These are phyloP conservation scores for Conus betulinus DNA, from an alignment of 1,140 invertebrate genomes.

Conservation along the genomic window DNA sequence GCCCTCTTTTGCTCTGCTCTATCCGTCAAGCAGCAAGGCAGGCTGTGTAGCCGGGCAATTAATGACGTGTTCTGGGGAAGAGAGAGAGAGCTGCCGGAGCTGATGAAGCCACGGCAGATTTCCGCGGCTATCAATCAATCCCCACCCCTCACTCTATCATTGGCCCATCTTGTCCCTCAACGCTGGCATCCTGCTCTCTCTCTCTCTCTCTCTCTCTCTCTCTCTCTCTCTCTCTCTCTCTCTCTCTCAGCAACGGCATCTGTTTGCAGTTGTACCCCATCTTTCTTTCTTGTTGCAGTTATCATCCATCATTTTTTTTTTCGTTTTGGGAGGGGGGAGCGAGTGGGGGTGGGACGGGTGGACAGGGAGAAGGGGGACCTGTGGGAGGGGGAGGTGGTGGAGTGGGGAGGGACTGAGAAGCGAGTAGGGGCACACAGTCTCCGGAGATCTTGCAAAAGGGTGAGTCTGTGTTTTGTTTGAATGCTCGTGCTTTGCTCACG, in stretches of 20 bases:
- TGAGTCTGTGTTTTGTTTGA: too few relatives aligned
- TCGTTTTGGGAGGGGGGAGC: too few relatives aligned
- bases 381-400: too few relatives aligned
- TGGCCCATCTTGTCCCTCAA: conserved; percentile 11
- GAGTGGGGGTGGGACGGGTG: too few relatives aligned
- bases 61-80: conserved; percentile 17
- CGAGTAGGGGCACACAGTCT: too few relatives aligned
- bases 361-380: too few relatives aligned
- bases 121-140: conserved; percentile 13
- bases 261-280: neutral
- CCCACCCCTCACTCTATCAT: conserved; percentile 10
- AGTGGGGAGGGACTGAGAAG: too few relatives aligned
- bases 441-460: too few relatives aligned
- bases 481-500: too few relatives aligned
- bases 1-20: neutral
- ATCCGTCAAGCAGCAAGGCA: neutral
- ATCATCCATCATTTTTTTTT: neutral
- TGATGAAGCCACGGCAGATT: conserved; percentile 26
- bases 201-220: conserved; percentile 1
- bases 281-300: neutral
- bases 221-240: conserved; percentile 9
- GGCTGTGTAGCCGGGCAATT: conserved; percentile 5
- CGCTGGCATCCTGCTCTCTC: neutral
- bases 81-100: neutral
- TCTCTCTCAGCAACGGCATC: neutral